phyloP scores from a whole-genome alignment of 2,888 invertebrate species.

The Mythimna loreyi region DNA sequence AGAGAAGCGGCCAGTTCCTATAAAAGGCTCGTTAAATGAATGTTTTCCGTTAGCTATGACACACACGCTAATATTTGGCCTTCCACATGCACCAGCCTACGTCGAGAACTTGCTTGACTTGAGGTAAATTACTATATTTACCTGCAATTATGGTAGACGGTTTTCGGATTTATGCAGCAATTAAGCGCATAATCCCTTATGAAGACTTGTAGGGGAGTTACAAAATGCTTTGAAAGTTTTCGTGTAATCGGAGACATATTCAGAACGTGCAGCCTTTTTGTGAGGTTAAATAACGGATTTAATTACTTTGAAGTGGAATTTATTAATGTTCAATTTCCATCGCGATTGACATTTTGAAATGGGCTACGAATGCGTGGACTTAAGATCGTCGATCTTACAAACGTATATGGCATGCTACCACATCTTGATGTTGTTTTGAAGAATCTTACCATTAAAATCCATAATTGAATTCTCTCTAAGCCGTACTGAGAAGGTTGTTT shows the following conservation, averaged over 20 bases:
- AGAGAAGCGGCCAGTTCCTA: slow-evolving; percentile 74
- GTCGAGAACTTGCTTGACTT: slow-evolving; percentile 59
- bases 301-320: slow-evolving; percentile 51
- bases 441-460: slow-evolving; percentile 30
- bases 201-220: slow-evolving; percentile 67
- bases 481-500: slow-evolving; percentile 49
- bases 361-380: slow-evolving; percentile 28
- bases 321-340: slow-evolving; percentile 39
- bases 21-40: slow-evolving; percentile 75
- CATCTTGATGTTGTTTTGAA: slow-evolving; percentile 19
- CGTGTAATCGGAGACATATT: slow-evolving; percentile 68
- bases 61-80: slow-evolving; percentile 74
- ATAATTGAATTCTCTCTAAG: slow-evolving; percentile 32
- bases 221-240: slow-evolving; percentile 69
- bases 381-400: slow-evolving; percentile 17
- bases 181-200: slow-evolving; percentile 70
- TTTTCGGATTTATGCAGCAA: slow-evolving; percentile 78
- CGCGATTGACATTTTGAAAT: slow-evolving; percentile 53
- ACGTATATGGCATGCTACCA: slow-evolving; percentile 7
- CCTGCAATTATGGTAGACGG: slow-evolving; percentile 73
- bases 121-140: slow-evolving; percentile 75
- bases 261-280: slow-evolving; percentile 52
- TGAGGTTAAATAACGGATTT: slow-evolving; percentile 56
- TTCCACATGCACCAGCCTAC: slow-evolving; percentile 59
- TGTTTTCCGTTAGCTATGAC: slow-evolving; percentile 79